Percentiles rank a stretch among this genome's conserved stretches.
phyloP scores from a whole-genome alignment of 2,113 vertebrate species.

The Neopipo cinnamomea region DNA sequence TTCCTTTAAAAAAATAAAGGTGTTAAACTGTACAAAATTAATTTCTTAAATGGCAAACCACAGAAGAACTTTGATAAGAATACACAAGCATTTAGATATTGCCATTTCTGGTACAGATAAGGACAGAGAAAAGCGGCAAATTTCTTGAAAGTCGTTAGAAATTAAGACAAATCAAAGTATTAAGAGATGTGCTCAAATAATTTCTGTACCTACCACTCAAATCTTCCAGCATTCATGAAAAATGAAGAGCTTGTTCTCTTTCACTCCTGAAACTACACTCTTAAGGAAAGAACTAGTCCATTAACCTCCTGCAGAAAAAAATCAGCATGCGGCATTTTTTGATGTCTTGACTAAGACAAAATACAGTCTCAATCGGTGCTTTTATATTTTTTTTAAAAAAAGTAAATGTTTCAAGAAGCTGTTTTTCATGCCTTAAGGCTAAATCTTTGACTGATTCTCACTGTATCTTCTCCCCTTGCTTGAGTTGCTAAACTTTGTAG shows the following conservation, averaged over 20 bases:
- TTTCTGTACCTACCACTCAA: not conserved
- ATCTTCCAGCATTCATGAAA: not conserved
- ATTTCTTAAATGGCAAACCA: not conserved
- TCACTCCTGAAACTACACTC: not conserved
- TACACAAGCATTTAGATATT: not conserved
- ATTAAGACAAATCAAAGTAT: not conserved
- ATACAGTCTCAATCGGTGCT: not conserved
- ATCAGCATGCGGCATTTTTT: not conserved
- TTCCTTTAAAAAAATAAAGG: not conserved
- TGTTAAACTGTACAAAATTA: not conserved
- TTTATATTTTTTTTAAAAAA: not conserved
- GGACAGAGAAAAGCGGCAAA: not conserved
- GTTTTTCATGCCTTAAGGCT: slow-evolving; percentile 8
- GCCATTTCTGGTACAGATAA: not conserved
- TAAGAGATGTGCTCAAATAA: not conserved
- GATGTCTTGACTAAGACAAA: slow-evolving; percentile 16
- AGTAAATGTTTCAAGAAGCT: not conserved
- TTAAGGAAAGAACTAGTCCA: not conserved
- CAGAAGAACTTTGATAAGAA: not conserved
- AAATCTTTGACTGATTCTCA: not conserved
- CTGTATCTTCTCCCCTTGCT: not conserved
- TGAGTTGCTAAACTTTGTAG: not conserved
- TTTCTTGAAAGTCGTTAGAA: not conserved
- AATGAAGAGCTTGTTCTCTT: not conserved
- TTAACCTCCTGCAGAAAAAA: not conserved